phyloP scores from a whole-genome alignment of 2,888 invertebrate genomes.

The Notocelia uddmanniana region DNA sequence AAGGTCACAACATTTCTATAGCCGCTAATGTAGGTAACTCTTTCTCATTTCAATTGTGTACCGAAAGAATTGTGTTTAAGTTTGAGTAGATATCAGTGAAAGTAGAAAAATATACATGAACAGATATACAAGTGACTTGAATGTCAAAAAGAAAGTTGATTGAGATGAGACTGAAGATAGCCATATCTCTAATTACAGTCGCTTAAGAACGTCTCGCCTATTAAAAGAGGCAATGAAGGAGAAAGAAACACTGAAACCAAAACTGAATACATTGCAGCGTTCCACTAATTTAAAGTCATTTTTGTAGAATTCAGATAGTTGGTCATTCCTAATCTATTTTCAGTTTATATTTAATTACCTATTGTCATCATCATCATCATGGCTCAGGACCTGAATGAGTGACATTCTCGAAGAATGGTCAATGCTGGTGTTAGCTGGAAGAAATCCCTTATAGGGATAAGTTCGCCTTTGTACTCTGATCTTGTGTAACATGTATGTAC shows the following conservation, averaged over 20 bases:
- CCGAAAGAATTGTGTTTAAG: background rate
- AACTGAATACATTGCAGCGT: background rate
- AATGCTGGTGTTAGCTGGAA: too few relatives aligned
- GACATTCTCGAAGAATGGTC: too few relatives aligned
- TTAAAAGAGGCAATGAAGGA: conserved; percentile 2
- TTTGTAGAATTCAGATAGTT: background rate
- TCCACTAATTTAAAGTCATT: background rate
- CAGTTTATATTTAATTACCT: too few relatives aligned
- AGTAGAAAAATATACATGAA: conserved; percentile 27
- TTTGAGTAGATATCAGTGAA: conserved; percentile 37
- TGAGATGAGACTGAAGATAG: conserved; percentile 42
- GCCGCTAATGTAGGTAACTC: background rate
- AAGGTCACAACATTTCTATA: background rate
- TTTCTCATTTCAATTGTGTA: background rate
- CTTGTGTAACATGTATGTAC: too few relatives aligned
- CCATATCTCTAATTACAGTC: conserved; percentile 40
- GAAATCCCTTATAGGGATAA: too few relatives aligned
- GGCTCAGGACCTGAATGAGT: too few relatives aligned
- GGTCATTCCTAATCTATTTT: too few relatives aligned
- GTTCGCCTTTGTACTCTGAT: too few relatives aligned
- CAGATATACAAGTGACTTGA: conserved; percentile 22
- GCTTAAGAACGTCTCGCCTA: conserved; percentile 15
- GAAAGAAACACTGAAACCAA: background rate
- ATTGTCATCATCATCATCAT: too few relatives aligned
- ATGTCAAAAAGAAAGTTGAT: conserved; percentile 44